These are phyloP conservation scores for Volucella zonaria DNA, from an alignment of 2,888 invertebrate genomes.

Conservation along the genomic window DNA sequence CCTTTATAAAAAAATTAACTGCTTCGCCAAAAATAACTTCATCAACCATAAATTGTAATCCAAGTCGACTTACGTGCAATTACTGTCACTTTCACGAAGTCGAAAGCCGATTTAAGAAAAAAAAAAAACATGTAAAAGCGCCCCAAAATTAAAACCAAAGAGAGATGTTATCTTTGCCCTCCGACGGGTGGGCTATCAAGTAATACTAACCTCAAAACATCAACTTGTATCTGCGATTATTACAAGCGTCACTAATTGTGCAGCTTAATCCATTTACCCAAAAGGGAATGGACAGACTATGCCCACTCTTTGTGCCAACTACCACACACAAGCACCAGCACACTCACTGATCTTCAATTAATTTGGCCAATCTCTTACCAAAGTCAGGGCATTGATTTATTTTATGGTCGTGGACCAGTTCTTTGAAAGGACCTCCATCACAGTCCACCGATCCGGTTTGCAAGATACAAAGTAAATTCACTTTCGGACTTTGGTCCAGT, in stretches of 20 bases:
- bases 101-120: constrained; percentile 29
- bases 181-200: constrained; percentile 60
- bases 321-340: not conserved
- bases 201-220: constrained; percentile 53
- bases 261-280: constrained; percentile 50
- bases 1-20: no score
- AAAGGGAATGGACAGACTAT: constrained; percentile 32
- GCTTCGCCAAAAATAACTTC: constrained; percentile 14
- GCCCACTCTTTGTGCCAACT: not conserved
- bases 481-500: constrained; percentile 46
- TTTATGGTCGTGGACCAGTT: constrained; percentile 38
- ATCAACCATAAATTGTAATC: constrained; percentile 51
- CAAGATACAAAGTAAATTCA: constrained; percentile 5
- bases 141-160: constrained; percentile 17
- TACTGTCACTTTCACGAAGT: constrained; percentile 67
- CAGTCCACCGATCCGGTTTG: constrained; percentile 49
- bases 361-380: constrained; percentile 32
- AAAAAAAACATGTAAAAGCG: no score
- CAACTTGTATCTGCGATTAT: constrained; percentile 67
- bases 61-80: constrained; percentile 54
- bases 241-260: constrained; percentile 72
- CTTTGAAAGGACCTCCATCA: constrained; percentile 60
- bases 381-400: constrained; percentile 57
- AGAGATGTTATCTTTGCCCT: constrained; percentile 55
- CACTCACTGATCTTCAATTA: constrained; percentile 34